Evolutionary conservation across 2,888 invertebrate species (phyloP), one percentile per base, ranked within the genome.

Genomic region (Allygus modestus): DNA sequence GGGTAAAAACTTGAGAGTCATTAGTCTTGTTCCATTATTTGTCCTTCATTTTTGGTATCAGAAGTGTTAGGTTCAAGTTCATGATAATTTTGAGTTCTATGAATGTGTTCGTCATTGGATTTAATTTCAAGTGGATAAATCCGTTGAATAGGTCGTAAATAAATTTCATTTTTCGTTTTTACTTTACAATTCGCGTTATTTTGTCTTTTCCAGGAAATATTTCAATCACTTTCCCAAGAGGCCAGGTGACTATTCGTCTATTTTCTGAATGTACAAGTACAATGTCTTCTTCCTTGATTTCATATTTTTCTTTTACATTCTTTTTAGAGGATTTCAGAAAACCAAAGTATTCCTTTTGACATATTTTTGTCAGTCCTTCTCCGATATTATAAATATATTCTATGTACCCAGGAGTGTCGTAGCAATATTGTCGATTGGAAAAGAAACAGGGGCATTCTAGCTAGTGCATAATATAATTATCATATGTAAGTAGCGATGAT

Each of bases 291-390:
- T 7, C 23, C n/a, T 54, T 54, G 5, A 54, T 23, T 46, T 12
- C 46, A 54, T 20, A 9, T 4, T 54, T 12, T 4, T 4, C 2
- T 26, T 17, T 71, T 2, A 20, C 7, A 31, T 41, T 20, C 20
- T 75, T 46, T 23, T 65, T 65, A 4, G 23, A 26, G 1, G 65
- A 65, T 65, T 15, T 28, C 28, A 65, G 28, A 65, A 65, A 65
- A 23, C 65, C 65, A 2, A 65, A 26, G 15, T 20, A 65, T 28
- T 65, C 65, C 15, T 65, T 65, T 9, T 28, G 2, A 26, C 5
- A 65, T 65, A 65, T 1, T n/a, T n/a, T 15, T 65, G 4, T 33
- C 7, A 71, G 2, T 33, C 33, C 17, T 7, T 33, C 20, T 71
- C 11, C 1, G 12, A 71, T 12, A 2, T 17, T 28, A 9, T 9